Base-by-base conservation (phyloP, 1,140 invertebrate species). In the Scaptomyza graminum region DNA sequence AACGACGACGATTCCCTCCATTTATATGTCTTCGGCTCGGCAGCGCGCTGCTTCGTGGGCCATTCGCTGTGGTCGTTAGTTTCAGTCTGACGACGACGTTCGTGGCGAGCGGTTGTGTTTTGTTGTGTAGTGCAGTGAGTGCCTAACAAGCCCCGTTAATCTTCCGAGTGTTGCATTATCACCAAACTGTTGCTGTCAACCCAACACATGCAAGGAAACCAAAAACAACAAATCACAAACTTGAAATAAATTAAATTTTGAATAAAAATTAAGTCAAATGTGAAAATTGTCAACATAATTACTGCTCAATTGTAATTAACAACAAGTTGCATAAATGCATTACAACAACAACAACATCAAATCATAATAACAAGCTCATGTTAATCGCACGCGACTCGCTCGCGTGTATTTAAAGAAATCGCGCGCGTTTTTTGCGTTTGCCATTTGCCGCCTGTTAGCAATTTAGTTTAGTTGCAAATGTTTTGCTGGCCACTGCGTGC, bases 1-100 rank as follows among this genome's bases (percentile, higher is more conserved):
- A 12, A 55, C 61, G 54, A 76, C 61, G 54, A 84, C 76, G 83
- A 88, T 83, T 34, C 31, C 31, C 31, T 34, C 31, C 49, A 62
- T 50, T 13, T 13, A 56, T 39, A 68, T 68, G 47, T 80, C 80
- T 79, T 83, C 79, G 79, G 70, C 49, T 65, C 16, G 46, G 15
- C 52, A 44, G 41, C 13, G 18, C 18, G 50, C 25, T 71, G 59
- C 75, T 76, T 81, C 78, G 79, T 72, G 46, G 5, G 9, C 3
- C 41, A 52, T 37, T 52, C 60, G 66, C 44, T n/a, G 41, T 37
- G 70, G 22, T 41, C 39, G 51, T 12, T 34, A 34, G 25, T 61
- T 62, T 87, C 52, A 90, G 87, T 90, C 79, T 74, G 60, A 70
- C 87, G 87, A 83, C 76, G 57, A 72, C 72, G 44, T 57, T 90